Conservation (phyloP, 2,797 vertebrate species). For the Cetoscarus ocellatus region DNA sequence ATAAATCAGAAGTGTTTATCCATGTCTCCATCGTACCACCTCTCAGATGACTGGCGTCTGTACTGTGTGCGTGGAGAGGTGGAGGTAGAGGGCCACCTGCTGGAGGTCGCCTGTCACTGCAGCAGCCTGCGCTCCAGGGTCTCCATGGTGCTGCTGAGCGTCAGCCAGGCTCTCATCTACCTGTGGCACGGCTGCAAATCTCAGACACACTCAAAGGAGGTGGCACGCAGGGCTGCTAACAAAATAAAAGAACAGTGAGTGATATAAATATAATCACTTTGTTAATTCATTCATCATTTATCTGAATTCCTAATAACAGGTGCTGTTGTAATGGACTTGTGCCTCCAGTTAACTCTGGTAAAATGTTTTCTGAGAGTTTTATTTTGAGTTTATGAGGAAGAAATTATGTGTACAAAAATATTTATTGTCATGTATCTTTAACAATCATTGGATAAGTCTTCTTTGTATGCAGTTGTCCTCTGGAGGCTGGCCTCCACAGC, state of each 20-base stretch:
- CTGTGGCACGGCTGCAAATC: constrained; percentile 97
- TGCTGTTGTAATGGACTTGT: no score
- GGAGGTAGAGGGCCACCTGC: constrained; percentile 91
- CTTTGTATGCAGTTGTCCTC: constrained; percentile 85
- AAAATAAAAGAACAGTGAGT: constrained; percentile 95
- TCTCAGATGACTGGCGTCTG: constrained; percentile 92
- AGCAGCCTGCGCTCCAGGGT: constrained; percentile 94
- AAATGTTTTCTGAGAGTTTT: no score
- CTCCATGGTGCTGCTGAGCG: constrained; percentile 93
- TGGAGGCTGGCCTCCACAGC: constrained; percentile 95
- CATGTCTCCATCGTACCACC: no score
- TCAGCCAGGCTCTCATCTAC: constrained; percentile 92
- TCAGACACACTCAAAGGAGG: constrained; percentile 88
- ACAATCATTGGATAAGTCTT: not conserved
- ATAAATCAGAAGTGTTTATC: no score
- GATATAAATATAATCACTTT: not conserved
- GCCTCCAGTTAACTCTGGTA: not conserved
- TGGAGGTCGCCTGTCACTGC: constrained; percentile 95
- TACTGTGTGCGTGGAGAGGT: constrained; percentile 94
- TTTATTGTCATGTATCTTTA: no score
- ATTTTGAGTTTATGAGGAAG: no score
- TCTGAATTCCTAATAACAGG: no score
- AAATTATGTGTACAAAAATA: no score
- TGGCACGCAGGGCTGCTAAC: constrained; percentile 88
- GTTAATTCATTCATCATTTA: no score